These are phyloP conservation scores for Percopsis transmontana DNA, from an alignment of 2,113 vertebrate genomes.

Conservation along the genomic window DNA sequence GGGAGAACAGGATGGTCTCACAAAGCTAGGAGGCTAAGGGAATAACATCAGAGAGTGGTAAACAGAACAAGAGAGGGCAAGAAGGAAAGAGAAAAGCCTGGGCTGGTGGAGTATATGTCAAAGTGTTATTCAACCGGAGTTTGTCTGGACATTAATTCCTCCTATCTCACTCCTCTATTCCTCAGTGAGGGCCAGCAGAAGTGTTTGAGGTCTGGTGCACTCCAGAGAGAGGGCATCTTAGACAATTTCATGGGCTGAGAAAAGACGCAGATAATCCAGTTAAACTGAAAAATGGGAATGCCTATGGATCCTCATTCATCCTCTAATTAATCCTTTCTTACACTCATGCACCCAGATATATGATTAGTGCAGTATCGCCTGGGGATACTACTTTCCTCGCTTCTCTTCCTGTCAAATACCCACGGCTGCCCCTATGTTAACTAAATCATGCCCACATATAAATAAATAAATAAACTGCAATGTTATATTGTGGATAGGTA, in stretches of 20 bases:
- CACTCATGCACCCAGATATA: slow-evolving; percentile 48
- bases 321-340: slow-evolving; percentile 45
- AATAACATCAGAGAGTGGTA: too few species aligned
- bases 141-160: too few species aligned
- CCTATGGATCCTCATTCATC: slow-evolving; percentile 47
- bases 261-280: slow-evolving; percentile 74
- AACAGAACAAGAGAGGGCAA: too few species aligned
- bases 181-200: slow-evolving; percentile 4
- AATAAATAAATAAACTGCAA: too few species aligned
- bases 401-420: slow-evolving; percentile 19
- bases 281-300: slow-evolving; percentile 68
- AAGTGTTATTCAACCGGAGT: not conserved
- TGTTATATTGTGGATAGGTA: too few species aligned
- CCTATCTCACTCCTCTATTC: too few species aligned
- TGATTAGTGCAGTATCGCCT: slow-evolving; percentile 51
- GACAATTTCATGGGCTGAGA: slow-evolving; percentile 62
- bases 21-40: too few species aligned
- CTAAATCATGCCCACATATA: slow-evolving; percentile 7
- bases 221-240: slow-evolving; percentile 52
- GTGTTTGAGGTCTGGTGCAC: slow-evolving; percentile 47
- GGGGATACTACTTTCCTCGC: slow-evolving; percentile 18
- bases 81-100: too few species aligned
- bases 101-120: not conserved
- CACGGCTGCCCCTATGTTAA: slow-evolving; percentile 33
- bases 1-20: too few species aligned